phyloP scores from a whole-genome alignment of 2,113 vertebrate species.

The Noturus placidus region DNA sequence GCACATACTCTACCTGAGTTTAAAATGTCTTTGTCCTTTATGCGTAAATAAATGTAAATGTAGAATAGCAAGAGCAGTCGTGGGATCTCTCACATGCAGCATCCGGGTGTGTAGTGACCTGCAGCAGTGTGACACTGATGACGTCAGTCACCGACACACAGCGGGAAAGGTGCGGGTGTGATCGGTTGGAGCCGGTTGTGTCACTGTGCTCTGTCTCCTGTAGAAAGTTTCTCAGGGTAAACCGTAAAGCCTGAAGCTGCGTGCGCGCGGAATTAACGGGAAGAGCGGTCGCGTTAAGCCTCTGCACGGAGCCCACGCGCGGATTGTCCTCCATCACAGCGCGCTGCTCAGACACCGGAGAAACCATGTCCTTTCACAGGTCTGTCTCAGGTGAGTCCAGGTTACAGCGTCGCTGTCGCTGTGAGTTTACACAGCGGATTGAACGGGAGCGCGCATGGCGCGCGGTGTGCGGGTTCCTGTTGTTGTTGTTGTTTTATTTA shows the following conservation, averaged over 20 bases:
- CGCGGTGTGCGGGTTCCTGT: not conserved
- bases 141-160: not conserved
- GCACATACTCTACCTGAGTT: not conserved
- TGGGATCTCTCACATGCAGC: not conserved
- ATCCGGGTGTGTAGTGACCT: not conserved
- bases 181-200: not conserved
- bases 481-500: not conserved
- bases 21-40: not conserved
- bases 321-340: slow-evolving; percentile 49
- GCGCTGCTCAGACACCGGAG: slow-evolving; percentile 6
- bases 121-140: not conserved
- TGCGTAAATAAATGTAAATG: not conserved
- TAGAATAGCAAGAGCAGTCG: no score
- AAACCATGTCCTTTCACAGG: slow-evolving; percentile 45
- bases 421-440: not conserved
- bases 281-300: slow-evolving; percentile 49
- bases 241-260: slow-evolving; percentile 36
- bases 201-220: slow-evolving; percentile 4
- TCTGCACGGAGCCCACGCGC: slow-evolving; percentile 32
- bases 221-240: slow-evolving; percentile 30
- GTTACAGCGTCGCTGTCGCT: not conserved
- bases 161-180: not conserved
- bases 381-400: slow-evolving; percentile 45
- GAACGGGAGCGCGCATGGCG: not conserved
- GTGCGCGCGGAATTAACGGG: slow-evolving; percentile 48